These are phyloP conservation scores for Heliothis subflexa DNA, from an alignment of 1,140 invertebrate species.

Conservation along the genomic window DNA sequence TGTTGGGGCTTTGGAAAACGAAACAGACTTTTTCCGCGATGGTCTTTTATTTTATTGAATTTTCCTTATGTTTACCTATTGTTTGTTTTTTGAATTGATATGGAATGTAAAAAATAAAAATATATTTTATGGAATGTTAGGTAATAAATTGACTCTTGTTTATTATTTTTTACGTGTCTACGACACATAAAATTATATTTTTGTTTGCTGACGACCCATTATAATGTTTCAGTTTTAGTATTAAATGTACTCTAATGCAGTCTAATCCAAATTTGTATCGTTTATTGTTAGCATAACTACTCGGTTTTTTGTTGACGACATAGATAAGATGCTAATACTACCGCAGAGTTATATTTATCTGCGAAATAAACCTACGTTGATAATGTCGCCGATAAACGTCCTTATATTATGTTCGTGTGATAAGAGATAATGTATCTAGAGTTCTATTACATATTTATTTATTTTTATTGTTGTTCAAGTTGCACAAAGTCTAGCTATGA, in stretches of 20 bases:
- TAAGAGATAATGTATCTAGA: conserved; percentile 24
- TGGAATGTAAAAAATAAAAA: no score
- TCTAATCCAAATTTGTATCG: neutral
- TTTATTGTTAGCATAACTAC: neutral
- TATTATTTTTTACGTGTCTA: no score
- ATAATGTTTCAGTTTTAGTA: no score
- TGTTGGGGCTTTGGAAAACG: neutral
- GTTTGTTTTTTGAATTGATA: no score
- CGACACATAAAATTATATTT: no score
- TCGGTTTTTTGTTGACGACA: neutral
- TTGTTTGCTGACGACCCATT: no score
- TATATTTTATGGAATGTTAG: no score
- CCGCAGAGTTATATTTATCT: conserved; percentile 1
- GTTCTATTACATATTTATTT: conserved; percentile 18
- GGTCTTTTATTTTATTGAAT: no score
- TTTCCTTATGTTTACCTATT: no score
- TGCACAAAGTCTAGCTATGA: neutral
- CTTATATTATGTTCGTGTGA: conserved; percentile 25
- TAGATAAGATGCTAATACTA: neutral
- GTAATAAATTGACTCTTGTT: no score
- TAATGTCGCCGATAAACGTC: conserved; percentile 13
- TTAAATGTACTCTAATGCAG: no score
- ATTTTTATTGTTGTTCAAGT: conserved; percentile 15
- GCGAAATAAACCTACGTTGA: conserved; percentile 17
- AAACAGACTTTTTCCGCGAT: no score